A percentile compares a stretch with the other conserved stretches of the same genome.
Conservation (phyloP, 2,113 vertebrate species). For the Upupa epops region DNA sequence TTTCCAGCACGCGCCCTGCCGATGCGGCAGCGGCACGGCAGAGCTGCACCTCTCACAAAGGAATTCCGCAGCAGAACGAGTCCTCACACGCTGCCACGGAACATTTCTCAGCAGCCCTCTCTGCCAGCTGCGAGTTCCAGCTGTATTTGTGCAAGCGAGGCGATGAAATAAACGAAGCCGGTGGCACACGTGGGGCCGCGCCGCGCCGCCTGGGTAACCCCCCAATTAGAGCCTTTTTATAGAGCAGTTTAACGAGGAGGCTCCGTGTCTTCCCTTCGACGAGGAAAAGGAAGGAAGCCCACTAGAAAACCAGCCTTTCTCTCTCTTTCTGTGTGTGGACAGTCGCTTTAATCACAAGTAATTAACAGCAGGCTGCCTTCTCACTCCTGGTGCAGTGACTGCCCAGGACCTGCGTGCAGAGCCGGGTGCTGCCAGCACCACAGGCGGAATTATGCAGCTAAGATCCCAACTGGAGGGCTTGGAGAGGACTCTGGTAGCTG, state of each 20-base stretch:
- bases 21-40: conserved; percentile 59
- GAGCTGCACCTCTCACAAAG: conserved; percentile 70
- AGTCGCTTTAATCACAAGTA: conserved; percentile 62
- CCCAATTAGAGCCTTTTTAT: conserved; percentile 63
- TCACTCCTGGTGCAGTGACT: conserved; percentile 12
- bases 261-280: conserved; percentile 59
- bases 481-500: neutral
- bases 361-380: conserved; percentile 47
- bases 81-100: conserved; percentile 73
- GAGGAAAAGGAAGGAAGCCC: conserved; percentile 58
- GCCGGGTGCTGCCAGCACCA: neutral
- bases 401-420: neutral
- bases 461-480: neutral
- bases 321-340: neutral
- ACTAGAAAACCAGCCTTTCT: conserved; percentile 36
- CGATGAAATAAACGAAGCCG: neutral
- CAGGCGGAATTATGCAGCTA: neutral
- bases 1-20: conserved; percentile 38
- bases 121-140: conserved; percentile 67
- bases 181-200: conserved; percentile 21
- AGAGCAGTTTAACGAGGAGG: conserved; percentile 65
- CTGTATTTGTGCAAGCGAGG: conserved; percentile 52
- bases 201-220: too few relatives aligned
- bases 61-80: conserved; percentile 72
- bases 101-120: conserved; percentile 68